Percentiles rank a stretch among this genome's conserved stretches.
Conservation (phyloP, 2,113 vertebrate species). For the Otis tarda region DNA sequence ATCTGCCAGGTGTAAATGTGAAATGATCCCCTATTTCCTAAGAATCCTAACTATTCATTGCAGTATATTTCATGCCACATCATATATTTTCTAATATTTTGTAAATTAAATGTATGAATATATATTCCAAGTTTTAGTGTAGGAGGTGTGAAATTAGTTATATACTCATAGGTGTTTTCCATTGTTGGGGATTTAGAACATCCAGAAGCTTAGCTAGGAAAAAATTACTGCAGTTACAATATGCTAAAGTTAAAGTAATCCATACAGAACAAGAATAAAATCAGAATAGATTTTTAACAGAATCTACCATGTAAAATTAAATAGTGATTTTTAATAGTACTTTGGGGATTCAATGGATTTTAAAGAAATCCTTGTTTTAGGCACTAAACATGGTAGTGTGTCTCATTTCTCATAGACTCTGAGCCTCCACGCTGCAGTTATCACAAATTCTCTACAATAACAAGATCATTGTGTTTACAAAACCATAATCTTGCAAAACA, state of each 20-base stretch:
- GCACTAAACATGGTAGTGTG: neutral
- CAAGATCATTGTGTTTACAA: constrained; percentile 73
- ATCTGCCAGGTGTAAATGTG: constrained; percentile 54
- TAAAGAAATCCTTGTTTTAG: constrained; percentile 14
- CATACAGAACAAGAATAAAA: constrained; percentile 20
- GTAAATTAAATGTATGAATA: constrained; percentile 65
- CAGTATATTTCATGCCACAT: constrained; percentile 9
- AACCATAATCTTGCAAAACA: constrained; percentile 69
- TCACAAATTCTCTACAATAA: constrained; percentile 69
- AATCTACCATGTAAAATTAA: constrained; percentile 9
- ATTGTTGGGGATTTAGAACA: constrained; percentile 55
- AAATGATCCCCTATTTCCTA: constrained; percentile 46
- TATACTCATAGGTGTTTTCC: constrained; percentile 10
- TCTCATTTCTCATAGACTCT: constrained; percentile 50
- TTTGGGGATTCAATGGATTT: constrained; percentile 24
- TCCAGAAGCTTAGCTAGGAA: constrained; percentile 23
- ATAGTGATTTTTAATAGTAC: neutral
- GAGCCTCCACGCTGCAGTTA: constrained; percentile 51
- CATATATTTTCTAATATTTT: constrained; percentile 57
- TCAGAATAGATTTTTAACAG: neutral
- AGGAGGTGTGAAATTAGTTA: constrained; percentile 72
- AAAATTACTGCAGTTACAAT: constrained; percentile 28
- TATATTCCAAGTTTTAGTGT: constrained; percentile 21
- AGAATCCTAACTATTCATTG: constrained; percentile 19
- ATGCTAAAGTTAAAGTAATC: constrained; percentile 26